These are phyloP conservation scores for Drosophila mercatorum DNA, from an alignment of 2,888 invertebrate species.

Conservation along the genomic window DNA sequence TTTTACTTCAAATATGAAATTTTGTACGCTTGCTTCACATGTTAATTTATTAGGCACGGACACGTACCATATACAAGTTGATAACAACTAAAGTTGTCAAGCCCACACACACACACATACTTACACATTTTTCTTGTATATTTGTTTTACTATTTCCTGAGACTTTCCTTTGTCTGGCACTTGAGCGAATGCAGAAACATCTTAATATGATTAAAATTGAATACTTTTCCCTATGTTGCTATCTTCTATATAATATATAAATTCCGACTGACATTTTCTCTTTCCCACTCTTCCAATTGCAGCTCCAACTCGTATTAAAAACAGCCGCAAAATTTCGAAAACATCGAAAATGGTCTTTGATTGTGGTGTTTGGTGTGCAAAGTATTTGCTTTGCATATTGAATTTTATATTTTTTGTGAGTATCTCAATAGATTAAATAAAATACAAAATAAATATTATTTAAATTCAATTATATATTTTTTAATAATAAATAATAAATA, in stretches of 20 bases:
- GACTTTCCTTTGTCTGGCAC: constrained; percentile 60
- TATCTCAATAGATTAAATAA: constrained; percentile 69
- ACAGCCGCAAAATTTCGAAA: constrained; percentile 76
- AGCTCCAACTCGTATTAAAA: constrained; percentile 36
- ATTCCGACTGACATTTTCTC: constrained; percentile 8
- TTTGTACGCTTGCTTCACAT: constrained; percentile 61
- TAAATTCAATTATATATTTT: background rate
- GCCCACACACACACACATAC: constrained; percentile 4
- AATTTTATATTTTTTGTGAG: constrained; percentile 91
- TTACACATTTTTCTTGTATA: constrained; percentile 26
- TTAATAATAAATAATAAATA: background rate
- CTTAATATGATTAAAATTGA: constrained; percentile 57
- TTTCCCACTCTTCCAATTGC: constrained; percentile 43
- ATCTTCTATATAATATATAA: constrained; percentile 2
- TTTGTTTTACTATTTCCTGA: constrained; percentile 43
- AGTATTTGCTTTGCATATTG: constrained; percentile 90
- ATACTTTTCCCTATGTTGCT: background rate
- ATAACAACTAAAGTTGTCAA: constrained; percentile 54
- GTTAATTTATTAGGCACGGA: constrained; percentile 74
- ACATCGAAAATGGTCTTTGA: constrained; percentile 85
- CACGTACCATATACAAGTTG: constrained; percentile 52
- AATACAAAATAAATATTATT: background rate
- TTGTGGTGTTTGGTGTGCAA: constrained; percentile 88
- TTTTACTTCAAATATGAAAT: constrained; percentile 38
- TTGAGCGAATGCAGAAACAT: constrained; percentile 47